Evolutionary conservation across 1,140 invertebrate species (phyloP).

Genomic region (Neelides sp.): DNA sequence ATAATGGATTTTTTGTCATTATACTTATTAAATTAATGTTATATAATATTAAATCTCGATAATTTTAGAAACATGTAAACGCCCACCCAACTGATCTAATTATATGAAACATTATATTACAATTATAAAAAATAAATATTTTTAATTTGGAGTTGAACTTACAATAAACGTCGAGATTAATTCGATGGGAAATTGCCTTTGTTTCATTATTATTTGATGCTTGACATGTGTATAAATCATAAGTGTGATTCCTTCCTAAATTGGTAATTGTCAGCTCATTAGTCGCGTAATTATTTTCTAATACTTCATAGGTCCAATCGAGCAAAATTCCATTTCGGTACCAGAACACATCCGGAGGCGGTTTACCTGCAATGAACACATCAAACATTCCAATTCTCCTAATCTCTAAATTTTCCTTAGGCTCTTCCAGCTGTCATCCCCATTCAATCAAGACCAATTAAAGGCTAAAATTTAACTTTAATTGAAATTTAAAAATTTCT

Average conservation of each 20-base stretch:
- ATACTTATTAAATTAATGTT: too few relatives aligned
- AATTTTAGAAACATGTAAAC: too few relatives aligned
- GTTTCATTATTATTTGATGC: constrained; percentile 29
- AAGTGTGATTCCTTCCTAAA: constrained; percentile 18
- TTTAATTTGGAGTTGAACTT: constrained; percentile 15
- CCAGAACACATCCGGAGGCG: constrained; percentile 21
- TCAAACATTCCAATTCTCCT: neutral
- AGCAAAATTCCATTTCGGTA: constrained; percentile 20
- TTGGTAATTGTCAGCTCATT: constrained; percentile 26
- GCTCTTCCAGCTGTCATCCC: too few relatives aligned
- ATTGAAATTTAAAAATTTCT: too few relatives aligned
- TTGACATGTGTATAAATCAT: constrained; percentile 29
- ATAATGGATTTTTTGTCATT: too few relatives aligned
- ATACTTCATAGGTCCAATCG: constrained; percentile 18
- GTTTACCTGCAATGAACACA: constrained; percentile 19
- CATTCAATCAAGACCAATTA: too few relatives aligned
- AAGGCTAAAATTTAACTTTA: too few relatives aligned
- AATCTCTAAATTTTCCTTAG: too few relatives aligned
- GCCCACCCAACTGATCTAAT: too few relatives aligned
- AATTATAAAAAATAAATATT: too few relatives aligned
- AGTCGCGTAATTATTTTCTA: constrained; percentile 16
- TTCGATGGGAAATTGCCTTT: constrained; percentile 21
- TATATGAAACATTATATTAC: too few relatives aligned
- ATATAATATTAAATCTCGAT: too few relatives aligned
- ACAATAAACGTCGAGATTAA: constrained; percentile 29